These are phyloP conservation scores for Cryptoblepharus egeriae DNA, from an alignment of 2,797 vertebrate genomes.

Conservation along the genomic window DNA sequence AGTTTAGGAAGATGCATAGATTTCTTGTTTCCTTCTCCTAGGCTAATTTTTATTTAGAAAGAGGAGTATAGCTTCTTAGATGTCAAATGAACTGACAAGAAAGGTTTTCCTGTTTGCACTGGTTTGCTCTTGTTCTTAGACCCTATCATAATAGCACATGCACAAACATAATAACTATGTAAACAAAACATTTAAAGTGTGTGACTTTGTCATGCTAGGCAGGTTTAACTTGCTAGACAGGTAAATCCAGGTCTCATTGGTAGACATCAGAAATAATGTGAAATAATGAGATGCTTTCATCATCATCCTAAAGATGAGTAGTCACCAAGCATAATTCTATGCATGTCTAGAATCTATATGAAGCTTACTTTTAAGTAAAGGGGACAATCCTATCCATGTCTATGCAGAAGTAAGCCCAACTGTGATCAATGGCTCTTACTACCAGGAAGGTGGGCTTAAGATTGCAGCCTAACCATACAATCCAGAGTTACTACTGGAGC, in stretches of 20 bases:
- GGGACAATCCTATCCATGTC: no score
- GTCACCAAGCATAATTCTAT: background rate
- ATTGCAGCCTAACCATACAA: no score
- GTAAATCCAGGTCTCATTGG: conserved; percentile 9
- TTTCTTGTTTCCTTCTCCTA: background rate
- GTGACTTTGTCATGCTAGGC: conserved; percentile 22
- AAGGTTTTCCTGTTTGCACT: conserved; percentile 4
- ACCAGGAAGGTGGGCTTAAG: no score
- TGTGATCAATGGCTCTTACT: no score
- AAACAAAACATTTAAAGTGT: conserved; percentile 26
- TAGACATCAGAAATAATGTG: background rate
- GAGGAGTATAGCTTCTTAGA: background rate
- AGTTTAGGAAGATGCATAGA: background rate
- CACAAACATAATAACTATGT: conserved; percentile 15
- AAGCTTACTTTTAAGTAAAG: no score
- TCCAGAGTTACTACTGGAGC: no score
- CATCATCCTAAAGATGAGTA: background rate
- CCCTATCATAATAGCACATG: conserved; percentile 8
- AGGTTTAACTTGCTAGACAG: conserved; percentile 10
- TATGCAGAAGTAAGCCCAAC: no score
- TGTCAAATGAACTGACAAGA: conserved; percentile 2
- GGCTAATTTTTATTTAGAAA: conserved; percentile 7
- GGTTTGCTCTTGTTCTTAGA: background rate
- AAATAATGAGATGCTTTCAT: conserved; percentile 7
- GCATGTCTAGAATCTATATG: no score